Evolutionary conservation across 2,113 vertebrate species (phyloP).

Genomic region (Brachyistius frenatus): DNA sequence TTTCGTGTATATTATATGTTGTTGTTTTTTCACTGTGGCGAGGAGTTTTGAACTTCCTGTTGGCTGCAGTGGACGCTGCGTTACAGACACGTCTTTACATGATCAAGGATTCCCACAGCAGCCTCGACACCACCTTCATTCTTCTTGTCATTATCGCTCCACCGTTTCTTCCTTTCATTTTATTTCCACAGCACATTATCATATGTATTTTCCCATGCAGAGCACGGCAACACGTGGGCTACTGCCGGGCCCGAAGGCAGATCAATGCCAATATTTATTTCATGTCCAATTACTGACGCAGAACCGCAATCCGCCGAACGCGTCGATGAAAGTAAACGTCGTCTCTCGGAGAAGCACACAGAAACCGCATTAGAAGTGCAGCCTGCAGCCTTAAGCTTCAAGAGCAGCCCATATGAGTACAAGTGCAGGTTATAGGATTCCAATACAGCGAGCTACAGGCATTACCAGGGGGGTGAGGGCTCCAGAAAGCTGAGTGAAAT

Average conservation of each 20-base stretch:
- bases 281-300: slow-evolving; percentile 67
- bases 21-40: not conserved
- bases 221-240: slow-evolving; percentile 24
- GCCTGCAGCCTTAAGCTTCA: slow-evolving; percentile 48
- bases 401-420: slow-evolving; percentile 43
- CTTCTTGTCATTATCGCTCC: slow-evolving; percentile 3
- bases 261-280: slow-evolving; percentile 76
- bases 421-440: slow-evolving; percentile 63
- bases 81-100: not conserved
- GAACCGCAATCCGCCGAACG: slow-evolving; percentile 23
- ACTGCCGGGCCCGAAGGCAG: slow-evolving; percentile 28
- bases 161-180: slow-evolving; percentile 12
- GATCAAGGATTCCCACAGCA: slow-evolving; percentile 1
- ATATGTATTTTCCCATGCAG: slow-evolving; percentile 43
- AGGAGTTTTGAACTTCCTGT: not conserved
- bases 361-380: slow-evolving; percentile 47
- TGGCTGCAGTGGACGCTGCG: not conserved
- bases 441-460: slow-evolving; percentile 56
- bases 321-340: slow-evolving; percentile 54
- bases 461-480: slow-evolving; percentile 57
- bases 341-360: slow-evolving; percentile 24
- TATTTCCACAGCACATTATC: not conserved
- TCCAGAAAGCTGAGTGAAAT: slow-evolving; percentile 54
- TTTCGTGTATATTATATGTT: not conserved
- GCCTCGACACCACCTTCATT: slow-evolving; percentile 13